phyloP scores from a whole-genome alignment of 2,888 invertebrate genomes.

The Drosophila cognata region DNA sequence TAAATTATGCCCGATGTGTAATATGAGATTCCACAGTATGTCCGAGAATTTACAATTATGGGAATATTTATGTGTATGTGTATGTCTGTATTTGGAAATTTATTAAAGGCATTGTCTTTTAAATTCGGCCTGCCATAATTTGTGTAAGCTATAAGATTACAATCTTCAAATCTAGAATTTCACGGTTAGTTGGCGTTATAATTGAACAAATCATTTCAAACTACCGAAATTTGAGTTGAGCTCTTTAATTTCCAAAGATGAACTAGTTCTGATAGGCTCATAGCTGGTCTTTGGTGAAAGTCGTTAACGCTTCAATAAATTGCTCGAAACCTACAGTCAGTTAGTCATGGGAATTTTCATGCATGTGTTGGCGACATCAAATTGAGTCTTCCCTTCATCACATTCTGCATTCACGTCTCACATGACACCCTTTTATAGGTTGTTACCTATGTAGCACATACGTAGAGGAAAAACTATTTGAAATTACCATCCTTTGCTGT shows the following conservation, averaged over 20 bases:
- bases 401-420: conserved; percentile 6
- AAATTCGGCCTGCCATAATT: conserved; percentile 25
- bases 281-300: conserved; percentile 5
- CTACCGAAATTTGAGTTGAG: conserved; percentile 31
- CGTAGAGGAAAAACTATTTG: conserved; percentile 14
- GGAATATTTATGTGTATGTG: conserved; percentile 15
- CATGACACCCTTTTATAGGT: conserved; percentile 36
- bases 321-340: not conserved
- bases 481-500: conserved; percentile 55
- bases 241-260: conserved; percentile 1
- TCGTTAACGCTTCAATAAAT: not conserved
- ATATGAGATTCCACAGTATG: conserved; percentile 43
- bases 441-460: conserved; percentile 17
- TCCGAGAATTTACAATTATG: conserved; percentile 49
- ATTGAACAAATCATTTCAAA: conserved; percentile 23
- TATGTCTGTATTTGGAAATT: conserved; percentile 10
- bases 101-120: conserved; percentile 31
- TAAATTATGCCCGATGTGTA: conserved; percentile 64
- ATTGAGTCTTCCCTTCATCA: conserved; percentile 26
- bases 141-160: conserved; percentile 35
- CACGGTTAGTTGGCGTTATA: conserved; percentile 29
- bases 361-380: conserved; percentile 47
- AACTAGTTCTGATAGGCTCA: conserved; percentile 22
- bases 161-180: conserved; percentile 24
- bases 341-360: conserved; percentile 22